phyloP scores from a whole-genome alignment of 2,797 vertebrate species.

The Mormyrops boulengeri region DNA sequence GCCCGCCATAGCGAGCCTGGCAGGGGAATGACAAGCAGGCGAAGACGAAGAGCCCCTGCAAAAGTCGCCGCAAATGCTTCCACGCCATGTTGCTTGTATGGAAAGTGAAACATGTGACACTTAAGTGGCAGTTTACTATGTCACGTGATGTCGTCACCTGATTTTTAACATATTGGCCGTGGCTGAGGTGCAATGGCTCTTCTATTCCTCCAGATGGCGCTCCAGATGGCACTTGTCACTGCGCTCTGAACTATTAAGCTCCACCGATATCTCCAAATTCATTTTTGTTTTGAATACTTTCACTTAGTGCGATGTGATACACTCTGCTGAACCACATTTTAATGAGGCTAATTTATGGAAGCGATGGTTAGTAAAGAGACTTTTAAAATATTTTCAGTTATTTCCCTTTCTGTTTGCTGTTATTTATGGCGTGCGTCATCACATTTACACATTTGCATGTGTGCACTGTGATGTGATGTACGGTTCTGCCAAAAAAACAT shows the following conservation, averaged over 20 bases:
- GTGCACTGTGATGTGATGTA: not conserved
- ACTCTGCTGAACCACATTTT: not conserved
- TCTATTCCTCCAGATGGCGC: slow-evolving; percentile 13
- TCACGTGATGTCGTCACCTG: slow-evolving; percentile 19
- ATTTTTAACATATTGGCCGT: not conserved
- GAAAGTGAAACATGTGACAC: slow-evolving; percentile 26
- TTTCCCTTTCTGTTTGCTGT: not conserved
- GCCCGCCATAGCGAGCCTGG: not conserved
- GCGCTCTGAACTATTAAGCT: not conserved
- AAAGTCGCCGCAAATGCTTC: not conserved
- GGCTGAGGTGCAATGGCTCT: not conserved
- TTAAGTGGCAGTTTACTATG: not conserved
- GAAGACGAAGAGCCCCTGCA: not conserved
- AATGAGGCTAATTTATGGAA: not conserved
- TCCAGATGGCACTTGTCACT: not conserved
- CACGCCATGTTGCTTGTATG: slow-evolving; percentile 25
- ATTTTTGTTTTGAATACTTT: not conserved
- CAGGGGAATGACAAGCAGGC: not conserved
- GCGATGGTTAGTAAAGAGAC: not conserved
- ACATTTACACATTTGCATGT: not conserved
- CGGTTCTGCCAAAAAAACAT: not conserved
- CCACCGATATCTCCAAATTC: not conserved
- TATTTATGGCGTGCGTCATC: not conserved
- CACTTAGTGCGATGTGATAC: not conserved
- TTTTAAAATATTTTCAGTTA: not conserved